A percentile compares a stretch with the other conserved stretches of the same genome.
Conservation (phyloP, 1,140 invertebrate species). For the Cydia strobilella region DNA sequence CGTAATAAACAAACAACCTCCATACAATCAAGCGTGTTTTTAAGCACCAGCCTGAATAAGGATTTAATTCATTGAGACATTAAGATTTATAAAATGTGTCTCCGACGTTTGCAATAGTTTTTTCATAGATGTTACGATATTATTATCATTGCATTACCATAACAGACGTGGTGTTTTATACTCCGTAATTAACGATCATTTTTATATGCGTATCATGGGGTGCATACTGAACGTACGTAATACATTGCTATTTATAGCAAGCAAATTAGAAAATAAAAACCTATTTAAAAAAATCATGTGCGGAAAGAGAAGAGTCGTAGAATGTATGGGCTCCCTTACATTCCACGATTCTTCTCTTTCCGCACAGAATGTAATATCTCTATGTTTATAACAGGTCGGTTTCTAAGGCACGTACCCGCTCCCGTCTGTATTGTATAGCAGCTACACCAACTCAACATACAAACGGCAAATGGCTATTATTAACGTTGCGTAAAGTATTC, state of each 20-base stretch:
- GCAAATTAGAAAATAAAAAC: neutral
- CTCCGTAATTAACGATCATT: neutral
- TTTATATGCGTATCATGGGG: neutral
- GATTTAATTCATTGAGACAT: slow-evolving; percentile 12
- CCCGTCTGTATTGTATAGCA: neutral
- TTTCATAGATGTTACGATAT: neutral
- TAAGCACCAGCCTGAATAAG: slow-evolving; percentile 6
- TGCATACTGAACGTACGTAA: neutral
- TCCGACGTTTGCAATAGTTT: neutral
- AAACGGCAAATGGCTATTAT: slow-evolving; percentile 23
- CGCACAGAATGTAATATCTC: too few species aligned
- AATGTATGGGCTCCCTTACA: too few species aligned
- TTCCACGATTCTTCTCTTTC: too few species aligned
- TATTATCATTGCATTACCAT: neutral
- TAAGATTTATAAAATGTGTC: neutral
- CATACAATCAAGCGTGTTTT: slow-evolving; percentile 11
- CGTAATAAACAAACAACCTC: slow-evolving; percentile 6
- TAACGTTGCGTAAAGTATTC: slow-evolving; percentile 48
- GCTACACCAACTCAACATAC: neutral
- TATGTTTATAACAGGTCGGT: neutral
- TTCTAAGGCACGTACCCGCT: neutral
- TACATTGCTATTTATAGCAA: neutral
- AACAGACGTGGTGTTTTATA: neutral
- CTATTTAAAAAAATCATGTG: too few species aligned
- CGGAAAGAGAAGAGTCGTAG: too few species aligned